These are phyloP conservation scores for Catocala sponsa DNA, from an alignment of 2,888 invertebrate species.

Conservation along the genomic window DNA sequence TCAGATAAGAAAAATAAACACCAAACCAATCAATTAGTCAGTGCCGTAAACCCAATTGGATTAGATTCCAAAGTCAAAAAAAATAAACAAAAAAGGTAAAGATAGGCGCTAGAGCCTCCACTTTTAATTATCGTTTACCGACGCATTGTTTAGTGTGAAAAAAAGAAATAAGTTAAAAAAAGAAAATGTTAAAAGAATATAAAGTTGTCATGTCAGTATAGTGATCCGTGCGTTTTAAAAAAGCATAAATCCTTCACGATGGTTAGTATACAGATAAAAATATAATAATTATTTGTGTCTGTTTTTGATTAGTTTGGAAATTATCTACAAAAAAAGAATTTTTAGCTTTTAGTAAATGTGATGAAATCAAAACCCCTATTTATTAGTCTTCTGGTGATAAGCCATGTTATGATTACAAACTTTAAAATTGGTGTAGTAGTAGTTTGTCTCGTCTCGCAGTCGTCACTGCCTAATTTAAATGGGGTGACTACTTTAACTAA, in stretches of 20 bases:
- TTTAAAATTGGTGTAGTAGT: too few relatives aligned
- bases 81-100: constrained; percentile 58
- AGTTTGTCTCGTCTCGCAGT: neutral
- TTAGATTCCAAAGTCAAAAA: constrained; percentile 60
- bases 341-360: constrained; percentile 17
- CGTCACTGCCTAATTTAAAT: constrained; percentile 11
- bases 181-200: constrained; percentile 61
- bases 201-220: constrained; percentile 66
- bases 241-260: constrained; percentile 43
- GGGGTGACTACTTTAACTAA: too few relatives aligned
- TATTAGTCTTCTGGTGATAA: too few relatives aligned
- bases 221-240: constrained; percentile 49
- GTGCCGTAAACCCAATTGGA: constrained; percentile 70
- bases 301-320: constrained; percentile 32
- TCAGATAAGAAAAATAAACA: constrained; percentile 66
- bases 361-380: constrained; percentile 1
- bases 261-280: constrained; percentile 41
- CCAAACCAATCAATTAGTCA: constrained; percentile 80
- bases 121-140: constrained; percentile 83
- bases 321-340: constrained; percentile 34
- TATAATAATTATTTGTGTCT: constrained; percentile 44
- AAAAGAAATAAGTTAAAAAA: constrained; percentile 54
- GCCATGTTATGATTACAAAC: too few relatives aligned
- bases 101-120: constrained; percentile 68
- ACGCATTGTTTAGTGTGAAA: constrained; percentile 69